Base-by-base conservation (phyloP, 2,888 invertebrate species). In the Cantharis rufa region DNA sequence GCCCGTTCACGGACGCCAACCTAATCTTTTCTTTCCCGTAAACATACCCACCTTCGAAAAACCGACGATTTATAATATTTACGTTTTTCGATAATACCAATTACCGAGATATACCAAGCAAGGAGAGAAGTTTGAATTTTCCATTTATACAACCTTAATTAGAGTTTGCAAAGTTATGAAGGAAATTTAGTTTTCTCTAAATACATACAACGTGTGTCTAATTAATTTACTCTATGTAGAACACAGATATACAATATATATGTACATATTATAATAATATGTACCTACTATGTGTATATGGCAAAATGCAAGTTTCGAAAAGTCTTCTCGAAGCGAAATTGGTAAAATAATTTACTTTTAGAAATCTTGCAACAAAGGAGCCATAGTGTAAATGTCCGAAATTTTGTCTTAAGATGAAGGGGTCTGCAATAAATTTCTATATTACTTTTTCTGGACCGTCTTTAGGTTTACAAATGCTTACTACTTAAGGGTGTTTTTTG, bases 1-100 rank as follows among this genome's bases (percentile, higher is more conserved):
- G 82, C 83, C 83, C 80, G 80, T 81, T 82, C 77, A 81, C 78
- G 76, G 81, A 80, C 81, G 82, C 80, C 79, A 77, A 78, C 69
- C 74, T 77, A 77, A 77, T 77, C 73, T 70, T 74, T 28, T 62
- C 61, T 75, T 78, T 32, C 77, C 69, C 69, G 69, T 63, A 27
- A 69, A 62, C 76, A 62, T 69, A 76, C 72, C 76, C 69, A 76
- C 76, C 76, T 76, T 63, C 48, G 71, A 28, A 28, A 15, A 63
- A 16, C 21, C 64, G 27, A 32, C 62, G 74, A 73, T 70, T 73
- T 76, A 76, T 71, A 74, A 62, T 74, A 68, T 77, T 77, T 74
- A 71, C 74, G 62, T n/a, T 48, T 32, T 48, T 48, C 7, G 48
- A n/a, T 28, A 28, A 10, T 48, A 9, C 48, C 48, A 48, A 48